These are phyloP conservation scores for Cotesia vestalis DNA, from an alignment of 1,140 invertebrate genomes.

Conservation along the genomic window DNA sequence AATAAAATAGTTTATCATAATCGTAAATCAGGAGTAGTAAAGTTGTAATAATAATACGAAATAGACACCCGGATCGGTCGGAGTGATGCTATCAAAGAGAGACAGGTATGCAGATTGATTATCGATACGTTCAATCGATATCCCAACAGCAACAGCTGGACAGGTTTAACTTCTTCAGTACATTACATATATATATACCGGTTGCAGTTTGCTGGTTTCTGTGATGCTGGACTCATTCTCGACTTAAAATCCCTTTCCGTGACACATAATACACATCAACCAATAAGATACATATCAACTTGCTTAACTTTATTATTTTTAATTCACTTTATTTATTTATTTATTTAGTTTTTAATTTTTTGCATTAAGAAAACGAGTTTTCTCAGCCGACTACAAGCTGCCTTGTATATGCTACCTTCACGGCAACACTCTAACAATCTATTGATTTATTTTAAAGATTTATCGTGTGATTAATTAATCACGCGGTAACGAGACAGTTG, in stretches of 20 bases:
- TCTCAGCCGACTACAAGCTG: background rate
- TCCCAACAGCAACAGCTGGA: background rate
- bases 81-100: background rate
- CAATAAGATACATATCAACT: slow-evolving; percentile 19
- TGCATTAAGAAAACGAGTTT: slow-evolving; percentile 9
- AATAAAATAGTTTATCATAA: no score
- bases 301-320: background rate
- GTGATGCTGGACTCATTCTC: slow-evolving; percentile 7
- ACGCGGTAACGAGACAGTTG: slow-evolving; percentile 16
- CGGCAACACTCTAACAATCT: slow-evolving; percentile 9
- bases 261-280: slow-evolving; percentile 9
- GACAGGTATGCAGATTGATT: slow-evolving; percentile 18
- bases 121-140: slow-evolving; percentile 20
- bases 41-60: slow-evolving; percentile 5
- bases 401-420: background rate
- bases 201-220: background rate
- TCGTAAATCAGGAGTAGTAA: background rate
- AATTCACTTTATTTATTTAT: background rate
- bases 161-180: slow-evolving; percentile 18
- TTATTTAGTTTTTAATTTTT: background rate
- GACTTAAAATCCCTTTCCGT: slow-evolving; percentile 10
- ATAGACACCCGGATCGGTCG: background rate
- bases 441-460: slow-evolving; percentile 14
- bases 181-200: background rate
- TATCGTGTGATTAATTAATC: slow-evolving; percentile 29